A percentile compares a stretch with the other conserved stretches of the same genome.
These are phyloP conservation scores for Gasterosteus nipponicus DNA, from an alignment of 2,113 vertebrate genomes.

Conservation along the genomic window DNA sequence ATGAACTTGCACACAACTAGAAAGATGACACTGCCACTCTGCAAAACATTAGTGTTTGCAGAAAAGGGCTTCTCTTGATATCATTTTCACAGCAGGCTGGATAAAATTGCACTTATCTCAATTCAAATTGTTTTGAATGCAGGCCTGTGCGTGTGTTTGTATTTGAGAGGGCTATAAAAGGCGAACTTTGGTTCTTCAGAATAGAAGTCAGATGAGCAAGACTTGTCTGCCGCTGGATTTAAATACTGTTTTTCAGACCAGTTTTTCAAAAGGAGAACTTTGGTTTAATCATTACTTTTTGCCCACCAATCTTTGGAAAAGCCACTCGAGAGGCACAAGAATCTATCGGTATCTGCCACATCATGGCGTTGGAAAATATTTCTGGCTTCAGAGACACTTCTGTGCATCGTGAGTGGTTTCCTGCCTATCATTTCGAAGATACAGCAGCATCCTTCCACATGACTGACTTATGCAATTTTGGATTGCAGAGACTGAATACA, in stretches of 20 bases:
- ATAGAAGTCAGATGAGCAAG: not conserved
- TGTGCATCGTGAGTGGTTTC: conserved; percentile 22
- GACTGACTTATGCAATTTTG: conserved; percentile 22
- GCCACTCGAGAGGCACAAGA: conserved; percentile 1
- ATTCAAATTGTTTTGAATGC: conserved; percentile 11
- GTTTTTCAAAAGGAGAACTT: conserved; percentile 18
- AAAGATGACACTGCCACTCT: conserved; percentile 4
- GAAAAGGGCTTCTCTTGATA: conserved; percentile 66
- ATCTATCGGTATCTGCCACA: conserved; percentile 13
- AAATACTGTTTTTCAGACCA: not conserved
- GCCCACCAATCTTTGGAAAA: not conserved
- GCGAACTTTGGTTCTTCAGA: not conserved
- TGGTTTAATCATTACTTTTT: conserved; percentile 20
- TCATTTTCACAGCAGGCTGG: conserved; percentile 56
- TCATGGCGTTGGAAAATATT: conserved; percentile 86
- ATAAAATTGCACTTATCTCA: conserved; percentile 61
- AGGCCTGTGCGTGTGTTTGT: conserved; percentile 14
- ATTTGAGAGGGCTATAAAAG: conserved; percentile 60
- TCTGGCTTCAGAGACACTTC: conserved; percentile 67
- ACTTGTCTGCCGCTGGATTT: not conserved
- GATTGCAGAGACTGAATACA: conserved; percentile 2
- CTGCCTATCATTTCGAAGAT: conserved; percentile 41
- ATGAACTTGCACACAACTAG: conserved; percentile 1
- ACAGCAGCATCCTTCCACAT: conserved; percentile 9
- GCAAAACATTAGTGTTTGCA: conserved; percentile 50